A percentile compares a stretch with the other conserved stretches of the same genome.
These are phyloP conservation scores for Periplaneta americana DNA, from an alignment of 1,140 invertebrate species.

Conservation along the genomic window DNA sequence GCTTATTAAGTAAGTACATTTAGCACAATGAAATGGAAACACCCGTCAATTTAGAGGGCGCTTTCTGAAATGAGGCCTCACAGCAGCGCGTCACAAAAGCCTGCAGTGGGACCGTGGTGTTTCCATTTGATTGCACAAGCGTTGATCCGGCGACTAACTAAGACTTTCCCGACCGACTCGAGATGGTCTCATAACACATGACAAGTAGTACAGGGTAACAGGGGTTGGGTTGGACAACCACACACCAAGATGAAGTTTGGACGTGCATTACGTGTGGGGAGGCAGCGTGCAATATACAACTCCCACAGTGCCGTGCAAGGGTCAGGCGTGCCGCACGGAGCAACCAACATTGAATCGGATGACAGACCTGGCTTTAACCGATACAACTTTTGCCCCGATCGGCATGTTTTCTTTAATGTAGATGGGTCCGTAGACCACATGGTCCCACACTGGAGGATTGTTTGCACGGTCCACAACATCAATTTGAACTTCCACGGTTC, in stretches of 20 bases:
- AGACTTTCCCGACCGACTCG: neutral
- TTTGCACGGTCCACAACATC: constrained; percentile 95
- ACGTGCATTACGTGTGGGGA: constrained; percentile 20
- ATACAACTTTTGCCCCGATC: constrained; percentile 93
- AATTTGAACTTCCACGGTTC: constrained; percentile 94
- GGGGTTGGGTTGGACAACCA: constrained; percentile 7
- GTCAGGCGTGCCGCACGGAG: constrained; percentile 20
- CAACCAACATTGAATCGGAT: constrained; percentile 31
- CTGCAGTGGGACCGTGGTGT: neutral
- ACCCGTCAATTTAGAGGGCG: neutral
- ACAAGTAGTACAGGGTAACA: neutral
- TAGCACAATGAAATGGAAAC: neutral
- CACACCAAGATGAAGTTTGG: constrained; percentile 14
- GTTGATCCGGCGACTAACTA: neutral
- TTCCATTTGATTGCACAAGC: neutral
- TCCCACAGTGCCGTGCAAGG: constrained; percentile 26
- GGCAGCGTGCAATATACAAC: constrained; percentile 24
- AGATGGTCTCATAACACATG: neutral
- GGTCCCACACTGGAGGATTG: constrained; percentile 96
- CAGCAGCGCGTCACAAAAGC: neutral
- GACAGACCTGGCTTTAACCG: constrained; percentile 95
- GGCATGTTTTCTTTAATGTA: constrained; percentile 95
- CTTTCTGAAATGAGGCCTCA: neutral
- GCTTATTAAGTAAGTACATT: neutral
- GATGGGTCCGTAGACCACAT: constrained; percentile 91